Evolutionary conservation across 2,113 vertebrate species (phyloP).

Genomic region (Dermatemys mawii): DNA sequence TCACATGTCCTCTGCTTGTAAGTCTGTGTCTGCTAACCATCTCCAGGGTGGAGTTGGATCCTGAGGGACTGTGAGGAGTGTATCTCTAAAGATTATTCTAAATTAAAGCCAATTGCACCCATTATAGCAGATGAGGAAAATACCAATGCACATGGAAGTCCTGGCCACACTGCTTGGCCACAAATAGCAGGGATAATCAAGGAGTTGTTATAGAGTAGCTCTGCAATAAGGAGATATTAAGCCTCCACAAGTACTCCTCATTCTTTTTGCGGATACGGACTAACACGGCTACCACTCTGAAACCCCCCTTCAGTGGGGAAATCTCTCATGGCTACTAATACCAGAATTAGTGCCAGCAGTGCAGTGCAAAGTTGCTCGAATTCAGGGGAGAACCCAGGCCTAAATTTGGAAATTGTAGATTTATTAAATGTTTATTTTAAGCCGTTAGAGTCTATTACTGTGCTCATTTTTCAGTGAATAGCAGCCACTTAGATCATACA

Average conservation of each 20-base stretch:
- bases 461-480: neutral
- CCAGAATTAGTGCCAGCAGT: neutral
- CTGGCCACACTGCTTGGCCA: neutral
- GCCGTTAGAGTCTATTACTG: neutral
- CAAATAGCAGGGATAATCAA: rapidly evolving
- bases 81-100: neutral
- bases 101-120: neutral
- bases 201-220: neutral
- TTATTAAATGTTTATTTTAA: rapidly evolving
- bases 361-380: neutral
- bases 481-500: no score
- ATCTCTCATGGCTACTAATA: neutral
- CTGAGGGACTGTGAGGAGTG: neutral
- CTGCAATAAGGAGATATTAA: neutral
- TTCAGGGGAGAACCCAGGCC: neutral
- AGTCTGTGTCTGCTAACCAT: neutral
- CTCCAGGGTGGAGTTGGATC: neutral
- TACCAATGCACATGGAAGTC: no score
- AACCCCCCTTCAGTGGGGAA: neutral
- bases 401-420: neutral
- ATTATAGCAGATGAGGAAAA: no score
- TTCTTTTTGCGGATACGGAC: no score
- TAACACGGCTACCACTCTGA: no score
- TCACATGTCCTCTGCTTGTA: neutral
- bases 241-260: no score